A percentile compares a stretch with the other conserved stretches of the same genome.
These are phyloP conservation scores for Apis florea DNA, from an alignment of 1,140 invertebrate genomes.

Conservation along the genomic window DNA sequence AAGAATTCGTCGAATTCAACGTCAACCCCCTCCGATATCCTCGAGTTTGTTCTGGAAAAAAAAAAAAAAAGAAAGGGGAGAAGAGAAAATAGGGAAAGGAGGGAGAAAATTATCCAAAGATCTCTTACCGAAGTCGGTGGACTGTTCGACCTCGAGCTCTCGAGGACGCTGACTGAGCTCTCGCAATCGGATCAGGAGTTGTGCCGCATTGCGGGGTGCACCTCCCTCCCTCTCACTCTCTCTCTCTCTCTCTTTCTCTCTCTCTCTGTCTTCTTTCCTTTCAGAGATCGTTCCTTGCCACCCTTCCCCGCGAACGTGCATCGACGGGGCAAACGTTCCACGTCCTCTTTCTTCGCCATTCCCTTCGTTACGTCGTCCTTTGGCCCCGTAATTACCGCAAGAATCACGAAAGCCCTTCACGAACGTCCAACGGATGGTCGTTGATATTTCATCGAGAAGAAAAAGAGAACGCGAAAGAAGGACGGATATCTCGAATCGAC, in stretches of 20 bases:
- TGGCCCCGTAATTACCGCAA: constrained; percentile 54
- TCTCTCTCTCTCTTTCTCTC: not conserved
- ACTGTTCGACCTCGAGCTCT: constrained; percentile 37
- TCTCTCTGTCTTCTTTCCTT: not conserved
- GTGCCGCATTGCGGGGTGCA: constrained; percentile 64
- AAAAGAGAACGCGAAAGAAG: no score
- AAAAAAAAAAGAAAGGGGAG: not conserved
- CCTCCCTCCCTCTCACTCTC: constrained; percentile 16
- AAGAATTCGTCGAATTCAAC: no score
- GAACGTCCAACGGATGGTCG: constrained; percentile 18
- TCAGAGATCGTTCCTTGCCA: constrained; percentile 30
- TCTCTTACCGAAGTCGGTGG: constrained; percentile 34
- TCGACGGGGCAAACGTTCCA: constrained; percentile 46
- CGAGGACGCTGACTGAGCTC: constrained; percentile 58
- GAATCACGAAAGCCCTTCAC: constrained; percentile 27
- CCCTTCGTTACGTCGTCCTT: constrained; percentile 59
- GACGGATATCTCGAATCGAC: no score
- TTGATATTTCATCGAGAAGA: constrained; percentile 36
- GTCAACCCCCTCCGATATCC: no score
- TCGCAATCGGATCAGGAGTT: constrained; percentile 62
- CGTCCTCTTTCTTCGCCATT: constrained; percentile 53
- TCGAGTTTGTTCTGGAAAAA: not conserved
- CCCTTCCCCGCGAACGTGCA: constrained; percentile 24
- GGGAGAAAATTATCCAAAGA: not conserved
- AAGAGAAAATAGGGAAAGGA: no score